Conservation (phyloP, 2,797 vertebrate species). For the Poecilia wingei region DNA sequence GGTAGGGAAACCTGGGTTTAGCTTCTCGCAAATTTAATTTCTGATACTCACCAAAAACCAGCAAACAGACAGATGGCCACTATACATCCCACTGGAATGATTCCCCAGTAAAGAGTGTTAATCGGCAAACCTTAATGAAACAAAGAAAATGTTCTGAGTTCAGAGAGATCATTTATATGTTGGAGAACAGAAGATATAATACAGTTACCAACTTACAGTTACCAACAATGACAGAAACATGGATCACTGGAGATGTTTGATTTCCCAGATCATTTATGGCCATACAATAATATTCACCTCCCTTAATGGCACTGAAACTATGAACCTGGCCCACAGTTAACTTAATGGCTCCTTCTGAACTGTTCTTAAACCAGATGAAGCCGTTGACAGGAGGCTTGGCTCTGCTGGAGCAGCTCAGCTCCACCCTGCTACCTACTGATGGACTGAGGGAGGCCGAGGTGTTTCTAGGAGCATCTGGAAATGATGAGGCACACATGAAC, state of each 20-base stretch:
- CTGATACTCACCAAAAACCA: not conserved
- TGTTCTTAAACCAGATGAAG: not conserved
- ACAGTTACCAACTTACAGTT: constrained; percentile 18
- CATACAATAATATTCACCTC: constrained; percentile 57
- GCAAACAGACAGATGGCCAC: not conserved
- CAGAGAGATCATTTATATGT: not conserved
- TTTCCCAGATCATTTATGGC: constrained; percentile 47
- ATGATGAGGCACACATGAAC: too few species aligned
- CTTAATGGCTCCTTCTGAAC: not conserved
- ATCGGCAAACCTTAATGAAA: not conserved
- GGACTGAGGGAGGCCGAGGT: too few species aligned
- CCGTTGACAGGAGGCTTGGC: too few species aligned
- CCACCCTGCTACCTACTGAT: too few species aligned
- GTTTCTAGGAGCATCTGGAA: too few species aligned
- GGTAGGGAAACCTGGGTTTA: not conserved
- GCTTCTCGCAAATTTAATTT: not conserved
- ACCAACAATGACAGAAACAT: not conserved
- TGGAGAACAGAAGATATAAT: not conserved
- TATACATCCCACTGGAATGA: not conserved
- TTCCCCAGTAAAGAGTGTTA: not conserved
- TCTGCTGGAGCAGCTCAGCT: too few species aligned
- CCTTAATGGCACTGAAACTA: constrained; percentile 32
- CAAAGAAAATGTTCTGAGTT: not conserved
- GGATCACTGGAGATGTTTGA: constrained; percentile 18
- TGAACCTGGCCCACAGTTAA: constrained; percentile 29